Base-by-base conservation (phyloP, 92 coral and sea anemone genomes). In the Isaurus tuberculatus region DNA sequence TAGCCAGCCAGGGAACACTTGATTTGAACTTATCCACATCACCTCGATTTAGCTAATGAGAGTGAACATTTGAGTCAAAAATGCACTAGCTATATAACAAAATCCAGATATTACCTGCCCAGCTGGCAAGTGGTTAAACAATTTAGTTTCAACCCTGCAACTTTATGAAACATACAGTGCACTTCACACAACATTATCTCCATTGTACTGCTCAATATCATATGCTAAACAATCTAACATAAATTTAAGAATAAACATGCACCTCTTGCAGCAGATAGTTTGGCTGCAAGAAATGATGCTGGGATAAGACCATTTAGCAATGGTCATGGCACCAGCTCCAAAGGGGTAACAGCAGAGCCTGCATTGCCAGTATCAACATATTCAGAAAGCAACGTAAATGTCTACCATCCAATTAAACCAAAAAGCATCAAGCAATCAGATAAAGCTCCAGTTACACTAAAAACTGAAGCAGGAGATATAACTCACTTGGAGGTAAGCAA, bases 381-480 rank as follows among this genome's bases (percentile, higher is more conserved):
- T 37, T 8, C 51, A 5, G 26, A 28, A 36, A 37, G 26, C 23
- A n/a, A 40, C 13, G 32, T 46, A 22, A 33, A 40, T 17, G 66
- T 16, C 22, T 77, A 14, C 49, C 36, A 60, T 31, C 44, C 9
- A 29, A 43, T 8, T 20, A 58, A 77, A 58, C 36, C 57, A 4
- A 43, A 55, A 23, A 77, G 55, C 17, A 28, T 22, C 55, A 19
- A 31, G 53, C 49, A 77, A 19, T 23, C 70, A 58, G 53, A 34
- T n/a, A 43, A 25, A 77, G 17, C 69, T 34, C 22, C 42, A 57
- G 25, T n/a, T 75, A 26, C 13, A 25, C 51, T 23, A 57, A 53
- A 77, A 10, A 33, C 14, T 20, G 69, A 36, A 58, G 53, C 82
- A 27, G 48, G 44, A 77, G 70, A 37, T 33, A 40, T 37, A 7